Percentiles rank a stretch among this genome's conserved stretches.
phyloP scores from a whole-genome alignment of 2,113 vertebrate species.

The Columbina picui region DNA sequence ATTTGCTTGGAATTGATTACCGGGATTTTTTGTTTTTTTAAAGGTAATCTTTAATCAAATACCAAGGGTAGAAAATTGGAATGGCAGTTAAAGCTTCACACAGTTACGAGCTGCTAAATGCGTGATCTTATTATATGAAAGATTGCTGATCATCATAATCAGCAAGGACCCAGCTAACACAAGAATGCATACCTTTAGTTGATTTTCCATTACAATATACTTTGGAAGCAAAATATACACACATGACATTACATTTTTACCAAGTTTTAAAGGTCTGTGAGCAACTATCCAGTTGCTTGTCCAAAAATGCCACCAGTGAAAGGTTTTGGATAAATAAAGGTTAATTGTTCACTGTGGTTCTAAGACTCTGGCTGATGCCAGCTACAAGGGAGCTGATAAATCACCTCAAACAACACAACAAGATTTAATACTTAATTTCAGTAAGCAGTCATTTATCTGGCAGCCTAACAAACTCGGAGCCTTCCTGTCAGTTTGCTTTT shows the following conservation, averaged over 20 bases:
- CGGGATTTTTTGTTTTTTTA: background rate
- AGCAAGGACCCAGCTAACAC: background rate
- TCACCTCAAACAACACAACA: background rate
- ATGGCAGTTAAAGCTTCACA: background rate
- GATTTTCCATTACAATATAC: background rate
- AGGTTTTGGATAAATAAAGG: background rate
- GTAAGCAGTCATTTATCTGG: background rate
- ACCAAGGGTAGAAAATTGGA: background rate
- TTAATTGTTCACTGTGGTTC: background rate
- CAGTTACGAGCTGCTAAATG: background rate
- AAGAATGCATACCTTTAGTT: background rate
- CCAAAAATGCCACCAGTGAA: background rate
- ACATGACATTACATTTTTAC: background rate
- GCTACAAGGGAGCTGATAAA: conserved; percentile 1
- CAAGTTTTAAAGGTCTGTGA: background rate
- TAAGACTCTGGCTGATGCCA: background rate
- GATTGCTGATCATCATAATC: background rate
- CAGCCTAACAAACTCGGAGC: background rate
- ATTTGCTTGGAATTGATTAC: background rate
- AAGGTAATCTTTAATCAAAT: background rate
- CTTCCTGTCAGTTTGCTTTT: background rate
- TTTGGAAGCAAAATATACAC: background rate
- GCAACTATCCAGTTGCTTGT: background rate
- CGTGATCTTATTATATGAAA: background rate
- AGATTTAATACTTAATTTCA: background rate